phyloP scores from a whole-genome alignment of 1,140 invertebrate species.

The Phenacoccus solenopsis region DNA sequence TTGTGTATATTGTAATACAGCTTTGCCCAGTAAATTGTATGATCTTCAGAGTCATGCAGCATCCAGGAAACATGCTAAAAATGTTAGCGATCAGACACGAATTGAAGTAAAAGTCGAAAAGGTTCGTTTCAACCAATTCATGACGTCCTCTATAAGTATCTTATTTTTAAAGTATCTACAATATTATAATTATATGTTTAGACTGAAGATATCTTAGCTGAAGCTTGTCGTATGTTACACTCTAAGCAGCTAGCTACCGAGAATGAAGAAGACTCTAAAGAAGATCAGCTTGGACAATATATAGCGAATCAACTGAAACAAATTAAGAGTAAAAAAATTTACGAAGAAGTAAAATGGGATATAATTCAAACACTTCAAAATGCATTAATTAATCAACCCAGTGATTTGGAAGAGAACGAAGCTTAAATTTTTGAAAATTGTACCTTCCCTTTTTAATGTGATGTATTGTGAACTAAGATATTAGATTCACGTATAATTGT shows the following conservation, averaged over 20 bases:
- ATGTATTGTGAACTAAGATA: no score
- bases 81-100: background rate
- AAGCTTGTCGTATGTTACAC: background rate
- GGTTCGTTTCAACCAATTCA: background rate
- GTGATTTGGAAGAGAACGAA: background rate
- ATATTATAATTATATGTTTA: background rate
- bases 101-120: background rate
- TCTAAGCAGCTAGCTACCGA: background rate
- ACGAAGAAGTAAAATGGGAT: slow-evolving; percentile 7
- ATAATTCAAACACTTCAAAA: background rate
- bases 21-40: slow-evolving; percentile 4
- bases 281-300: background rate
- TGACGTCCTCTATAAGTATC: background rate
- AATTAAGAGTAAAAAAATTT: slow-evolving; percentile 1
- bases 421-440: background rate
- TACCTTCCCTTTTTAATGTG: no score
- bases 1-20: background rate
- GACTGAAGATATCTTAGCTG: background rate
- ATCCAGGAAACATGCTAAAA: background rate
- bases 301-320: background rate
- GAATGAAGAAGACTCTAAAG: background rate
- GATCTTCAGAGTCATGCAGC: background rate
- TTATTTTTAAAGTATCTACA: background rate
- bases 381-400: background rate
- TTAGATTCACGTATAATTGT: no score